These are phyloP conservation scores for Drosophila anomalata DNA, from an alignment of 2,888 invertebrate genomes.

Conservation along the genomic window DNA sequence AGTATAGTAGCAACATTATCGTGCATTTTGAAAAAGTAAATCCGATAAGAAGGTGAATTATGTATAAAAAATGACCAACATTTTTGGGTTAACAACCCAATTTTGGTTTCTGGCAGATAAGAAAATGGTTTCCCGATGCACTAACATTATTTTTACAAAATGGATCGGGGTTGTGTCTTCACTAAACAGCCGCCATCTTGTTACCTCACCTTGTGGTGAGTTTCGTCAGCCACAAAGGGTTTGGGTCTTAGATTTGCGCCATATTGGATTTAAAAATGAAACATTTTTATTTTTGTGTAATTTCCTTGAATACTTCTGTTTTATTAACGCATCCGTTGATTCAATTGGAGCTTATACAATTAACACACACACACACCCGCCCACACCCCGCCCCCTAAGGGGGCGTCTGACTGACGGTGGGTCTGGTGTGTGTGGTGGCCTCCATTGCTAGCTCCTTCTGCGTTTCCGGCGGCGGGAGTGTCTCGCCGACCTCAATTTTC, in stretches of 20 bases:
- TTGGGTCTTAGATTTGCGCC: background rate
- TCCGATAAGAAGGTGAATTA: background rate
- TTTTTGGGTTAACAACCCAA: background rate
- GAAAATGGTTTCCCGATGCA: background rate
- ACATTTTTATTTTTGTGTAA: background rate
- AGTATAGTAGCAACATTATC: background rate
- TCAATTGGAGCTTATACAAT: background rate
- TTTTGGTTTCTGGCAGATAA: background rate
- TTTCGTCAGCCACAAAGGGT: background rate
- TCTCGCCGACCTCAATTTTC: background rate
- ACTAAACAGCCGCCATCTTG: background rate
- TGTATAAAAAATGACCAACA: background rate
- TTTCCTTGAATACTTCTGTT: background rate
- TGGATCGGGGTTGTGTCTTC: background rate
- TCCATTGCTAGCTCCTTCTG: background rate
- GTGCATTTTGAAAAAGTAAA: background rate
- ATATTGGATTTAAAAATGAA: background rate
- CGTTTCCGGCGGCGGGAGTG: background rate
- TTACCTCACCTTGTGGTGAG: background rate
- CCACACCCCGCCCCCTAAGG: background rate
- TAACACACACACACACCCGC: background rate
- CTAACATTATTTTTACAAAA: background rate
- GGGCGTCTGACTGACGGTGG: conserved; percentile 20
- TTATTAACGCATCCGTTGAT: background rate
- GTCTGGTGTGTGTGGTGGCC: background rate